Base-by-base conservation (phyloP, 2,113 vertebrate genomes). In the Symphodus melops region DNA sequence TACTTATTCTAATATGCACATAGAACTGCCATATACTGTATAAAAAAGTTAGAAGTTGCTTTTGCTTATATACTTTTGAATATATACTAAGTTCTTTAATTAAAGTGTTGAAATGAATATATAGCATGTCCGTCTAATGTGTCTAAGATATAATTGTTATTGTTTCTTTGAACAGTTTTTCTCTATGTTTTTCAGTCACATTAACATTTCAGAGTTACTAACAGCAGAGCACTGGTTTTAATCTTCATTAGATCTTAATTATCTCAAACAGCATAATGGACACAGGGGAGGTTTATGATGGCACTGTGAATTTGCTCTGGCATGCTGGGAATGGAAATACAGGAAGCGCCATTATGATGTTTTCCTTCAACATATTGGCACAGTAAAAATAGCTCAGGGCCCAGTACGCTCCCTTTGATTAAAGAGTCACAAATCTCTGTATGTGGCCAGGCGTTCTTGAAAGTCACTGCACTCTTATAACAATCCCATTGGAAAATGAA, bases 281-380 rank as follows among this genome's bases (percentile, higher is more conserved):
- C 63, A 71, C 67, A 19, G 37, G 66, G 54, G 75, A 82, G 53
- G 60, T 81, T 81, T 68, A 44, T 60, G 60, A 69, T 61, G 73
- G 71, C 58, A 52, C 9, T 59, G 17, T 61, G 60, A 58, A 86
- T 86, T 88, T 76, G 44, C 72, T 77, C n/a, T 66, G 74, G 83
- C 63, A 91, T 86, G 83, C 52, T 60, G 53, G 76, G 83, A 88
- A 91, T 86, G 73, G 85, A 86, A 92, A 90, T 83, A 84, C 48
- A 51, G 48, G 48, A 51, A 69, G 67, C 68, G 68, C 62, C 28
- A 81, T 81, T 84, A 80, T 85, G 49, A 77, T 85, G 59, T 83
- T 88, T 91, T 68, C 63, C 72, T 77, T 77, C 56, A 77, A 79
- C 56, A 59, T 63, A 63, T 9, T 82, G 72, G 68, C 73, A 75